These are phyloP conservation scores for Ceratina calcarata DNA, from an alignment of 1,140 invertebrate species.

Conservation along the genomic window DNA sequence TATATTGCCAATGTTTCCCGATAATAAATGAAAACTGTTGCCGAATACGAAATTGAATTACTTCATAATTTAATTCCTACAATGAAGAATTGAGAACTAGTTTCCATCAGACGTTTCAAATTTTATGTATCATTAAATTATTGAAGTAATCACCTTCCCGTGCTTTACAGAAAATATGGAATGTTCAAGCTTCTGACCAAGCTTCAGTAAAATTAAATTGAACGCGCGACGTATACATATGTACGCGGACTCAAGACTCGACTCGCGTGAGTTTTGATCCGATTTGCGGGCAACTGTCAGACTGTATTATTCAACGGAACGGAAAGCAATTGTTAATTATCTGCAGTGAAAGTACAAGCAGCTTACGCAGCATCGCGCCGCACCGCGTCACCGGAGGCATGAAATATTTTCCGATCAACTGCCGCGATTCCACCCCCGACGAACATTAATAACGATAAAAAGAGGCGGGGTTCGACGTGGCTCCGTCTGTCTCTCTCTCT, in stretches of 20 bases:
- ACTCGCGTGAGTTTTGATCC: neutral
- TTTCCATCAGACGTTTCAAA: too few relatives aligned
- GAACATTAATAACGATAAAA: slow-evolving; percentile 23
- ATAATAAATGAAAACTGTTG: too few relatives aligned
- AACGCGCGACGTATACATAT: neutral
- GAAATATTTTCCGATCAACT: slow-evolving; percentile 20
- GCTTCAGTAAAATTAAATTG: too few relatives aligned
- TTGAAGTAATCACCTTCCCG: too few relatives aligned
- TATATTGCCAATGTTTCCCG: too few relatives aligned
- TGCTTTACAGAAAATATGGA: too few relatives aligned
- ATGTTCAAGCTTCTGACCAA: too few relatives aligned
- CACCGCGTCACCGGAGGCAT: neutral
- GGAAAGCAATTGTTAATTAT: slow-evolving; percentile 10
- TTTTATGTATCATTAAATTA: too few relatives aligned
- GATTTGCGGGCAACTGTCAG: neutral
- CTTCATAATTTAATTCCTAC: too few relatives aligned
- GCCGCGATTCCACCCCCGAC: neutral
- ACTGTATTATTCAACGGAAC: neutral
- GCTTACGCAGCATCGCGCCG: neutral
- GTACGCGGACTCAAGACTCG: neutral
- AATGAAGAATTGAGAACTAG: too few relatives aligned
- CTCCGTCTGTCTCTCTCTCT: neutral
- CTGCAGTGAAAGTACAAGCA: neutral
- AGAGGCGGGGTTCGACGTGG: slow-evolving; percentile 12
- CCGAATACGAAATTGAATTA: too few relatives aligned